Evolutionary conservation across 2,888 invertebrate species (phyloP).

Genomic region (Heterodera filipjevi): DNA sequence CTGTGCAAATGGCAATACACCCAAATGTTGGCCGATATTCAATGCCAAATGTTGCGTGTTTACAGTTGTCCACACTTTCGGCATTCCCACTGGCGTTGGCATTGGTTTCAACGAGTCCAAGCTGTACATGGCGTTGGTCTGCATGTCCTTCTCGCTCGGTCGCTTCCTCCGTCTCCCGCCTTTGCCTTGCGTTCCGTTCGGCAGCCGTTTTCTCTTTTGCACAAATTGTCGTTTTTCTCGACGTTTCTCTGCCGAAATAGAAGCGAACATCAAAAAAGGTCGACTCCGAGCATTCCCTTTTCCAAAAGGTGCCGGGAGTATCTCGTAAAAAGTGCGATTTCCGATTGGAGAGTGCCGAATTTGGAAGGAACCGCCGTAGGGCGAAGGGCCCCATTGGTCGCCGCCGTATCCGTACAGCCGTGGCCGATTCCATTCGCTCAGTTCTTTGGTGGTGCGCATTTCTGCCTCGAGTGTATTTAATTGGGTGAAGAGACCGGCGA

Average conservation of each 20-base stretch:
- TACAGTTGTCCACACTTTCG: slow-evolving; percentile 58
- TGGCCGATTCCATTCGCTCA: slow-evolving; percentile 13
- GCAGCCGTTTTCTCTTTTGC: neutral
- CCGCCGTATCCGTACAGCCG: neutral
- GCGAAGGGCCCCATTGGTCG: neutral
- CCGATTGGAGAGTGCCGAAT: slow-evolving; percentile 36
- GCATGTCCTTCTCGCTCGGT: neutral
- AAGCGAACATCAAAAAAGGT: slow-evolving; percentile 3
- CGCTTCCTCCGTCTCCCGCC: slow-evolving; percentile 6
- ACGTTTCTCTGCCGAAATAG: neutral
- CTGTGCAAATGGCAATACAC: neutral
- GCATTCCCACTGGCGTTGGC: slow-evolving; percentile 35
- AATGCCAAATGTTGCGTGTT: neutral
- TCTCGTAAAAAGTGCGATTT: slow-evolving; percentile 33
- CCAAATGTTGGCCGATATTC: neutral
- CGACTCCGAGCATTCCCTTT: neutral
- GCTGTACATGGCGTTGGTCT: slow-evolving; percentile 13
- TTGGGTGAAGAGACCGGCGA: slow-evolving; percentile 65
- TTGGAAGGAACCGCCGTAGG: slow-evolving; percentile 27
- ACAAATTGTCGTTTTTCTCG: neutral
- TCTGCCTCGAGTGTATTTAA: slow-evolving; percentile 35
- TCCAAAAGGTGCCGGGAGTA: slow-evolving; percentile 8
- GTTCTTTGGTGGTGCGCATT: slow-evolving; percentile 35
- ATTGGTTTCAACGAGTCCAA: neutral
- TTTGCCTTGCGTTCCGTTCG: neutral